phyloP scores from a whole-genome alignment of 2,113 vertebrate species.

The Microcebus lehilahytsara region DNA sequence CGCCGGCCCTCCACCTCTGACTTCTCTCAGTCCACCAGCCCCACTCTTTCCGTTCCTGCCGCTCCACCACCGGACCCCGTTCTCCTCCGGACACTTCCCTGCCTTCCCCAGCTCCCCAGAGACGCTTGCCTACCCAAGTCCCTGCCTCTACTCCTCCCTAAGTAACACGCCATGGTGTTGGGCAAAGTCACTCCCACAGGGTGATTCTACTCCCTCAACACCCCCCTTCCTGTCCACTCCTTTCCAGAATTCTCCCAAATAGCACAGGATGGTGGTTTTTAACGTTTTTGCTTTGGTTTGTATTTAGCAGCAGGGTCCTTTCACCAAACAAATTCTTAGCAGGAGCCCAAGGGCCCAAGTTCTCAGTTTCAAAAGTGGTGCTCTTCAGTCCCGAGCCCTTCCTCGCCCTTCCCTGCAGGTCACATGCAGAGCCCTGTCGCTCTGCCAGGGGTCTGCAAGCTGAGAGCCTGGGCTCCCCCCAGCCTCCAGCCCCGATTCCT shows the following conservation, averaged over 20 bases:
- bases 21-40: background rate
- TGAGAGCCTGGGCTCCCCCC: background rate
- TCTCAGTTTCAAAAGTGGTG: background rate
- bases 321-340: background rate
- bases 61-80: background rate
- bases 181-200: background rate
- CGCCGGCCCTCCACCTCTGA: background rate
- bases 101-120: background rate
- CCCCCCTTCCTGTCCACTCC: background rate
- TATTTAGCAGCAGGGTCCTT: background rate
- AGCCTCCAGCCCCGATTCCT: accelerated
- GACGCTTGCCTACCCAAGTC: background rate
- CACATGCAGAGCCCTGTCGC: background rate
- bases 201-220: background rate
- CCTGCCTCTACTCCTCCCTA: background rate
- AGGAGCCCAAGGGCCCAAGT: background rate
- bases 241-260: background rate
- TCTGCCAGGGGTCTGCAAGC: background rate
- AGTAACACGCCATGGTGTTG: background rate
- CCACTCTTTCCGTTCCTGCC: background rate
- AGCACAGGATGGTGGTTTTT: background rate
- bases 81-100: background rate
- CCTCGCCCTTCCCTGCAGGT: background rate
- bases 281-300: background rate
- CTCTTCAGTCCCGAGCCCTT: background rate